Conservation (phyloP, 2,888 invertebrate species). For the Neoscelio sp. region DNA sequence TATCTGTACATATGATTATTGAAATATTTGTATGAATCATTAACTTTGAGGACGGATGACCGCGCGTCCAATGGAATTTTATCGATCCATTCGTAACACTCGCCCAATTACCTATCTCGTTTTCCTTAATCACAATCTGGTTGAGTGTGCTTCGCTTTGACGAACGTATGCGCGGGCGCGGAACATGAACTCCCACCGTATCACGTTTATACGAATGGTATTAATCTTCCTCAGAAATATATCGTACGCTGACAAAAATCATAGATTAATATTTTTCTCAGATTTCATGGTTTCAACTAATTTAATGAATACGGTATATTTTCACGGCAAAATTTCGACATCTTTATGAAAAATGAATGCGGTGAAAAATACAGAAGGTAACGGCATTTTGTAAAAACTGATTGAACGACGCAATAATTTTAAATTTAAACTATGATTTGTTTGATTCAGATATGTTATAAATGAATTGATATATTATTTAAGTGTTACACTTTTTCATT, state of each 20-base stretch:
- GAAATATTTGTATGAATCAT: neutral
- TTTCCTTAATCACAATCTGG: constrained; percentile 17
- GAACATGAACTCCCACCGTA: neutral
- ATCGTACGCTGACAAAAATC: neutral
- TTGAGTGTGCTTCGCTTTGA: neutral
- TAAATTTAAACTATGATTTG: too few species aligned
- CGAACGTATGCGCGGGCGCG: constrained; percentile 1
- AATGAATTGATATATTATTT: too few species aligned
- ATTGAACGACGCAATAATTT: too few species aligned
- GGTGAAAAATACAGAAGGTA: too few species aligned
- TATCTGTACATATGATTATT: neutral
- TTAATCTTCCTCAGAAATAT: constrained; percentile 16
- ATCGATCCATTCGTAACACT: constrained; percentile 1
- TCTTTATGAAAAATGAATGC: too few species aligned
- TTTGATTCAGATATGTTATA: too few species aligned
- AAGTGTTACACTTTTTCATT: too few species aligned
- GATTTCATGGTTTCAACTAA: neutral
- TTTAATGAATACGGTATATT: neutral
- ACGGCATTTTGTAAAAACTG: too few species aligned
- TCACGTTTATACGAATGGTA: neutral
- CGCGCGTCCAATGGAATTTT: neutral
- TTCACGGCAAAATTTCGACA: too few species aligned
- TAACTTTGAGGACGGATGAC: neutral
- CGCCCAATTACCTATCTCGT: constrained; percentile 10
- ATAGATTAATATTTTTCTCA: constrained; percentile 1